Conservation (phyloP, 2,888 invertebrate species). For the Thecocarcelia acutangulata region DNA sequence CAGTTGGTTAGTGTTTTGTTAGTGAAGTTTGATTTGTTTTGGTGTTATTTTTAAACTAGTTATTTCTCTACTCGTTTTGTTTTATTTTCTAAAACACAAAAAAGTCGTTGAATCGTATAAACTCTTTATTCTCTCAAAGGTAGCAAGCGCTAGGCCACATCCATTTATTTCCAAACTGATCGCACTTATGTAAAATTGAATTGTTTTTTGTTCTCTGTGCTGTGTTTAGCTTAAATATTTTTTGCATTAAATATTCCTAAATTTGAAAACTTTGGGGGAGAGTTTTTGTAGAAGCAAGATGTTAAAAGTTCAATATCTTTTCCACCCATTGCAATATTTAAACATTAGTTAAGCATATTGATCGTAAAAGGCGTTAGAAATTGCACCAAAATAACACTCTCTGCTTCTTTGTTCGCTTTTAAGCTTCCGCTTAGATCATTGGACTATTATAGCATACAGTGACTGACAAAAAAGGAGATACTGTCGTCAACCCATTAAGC, state of each 20-base stretch:
- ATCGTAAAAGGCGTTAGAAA: conserved; percentile 74
- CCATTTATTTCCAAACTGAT: not conserved
- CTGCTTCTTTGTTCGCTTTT: conserved; percentile 67
- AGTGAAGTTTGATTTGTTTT: conserved; percentile 29
- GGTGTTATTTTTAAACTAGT: conserved; percentile 13
- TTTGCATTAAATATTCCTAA: not conserved
- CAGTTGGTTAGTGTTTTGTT: too few species aligned
- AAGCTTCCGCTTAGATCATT: conserved; percentile 70
- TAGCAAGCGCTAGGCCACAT: conserved; percentile 52
- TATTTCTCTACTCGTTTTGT: not conserved
- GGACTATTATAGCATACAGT: conserved; percentile 31
- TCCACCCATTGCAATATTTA: conserved; percentile 53
- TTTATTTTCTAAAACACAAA: not conserved
- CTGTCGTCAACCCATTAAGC: too few species aligned
- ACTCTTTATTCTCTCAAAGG: conserved; percentile 2
- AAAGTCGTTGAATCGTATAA: too few species aligned
- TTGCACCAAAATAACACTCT: conserved; percentile 68
- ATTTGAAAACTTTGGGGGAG: not conserved
- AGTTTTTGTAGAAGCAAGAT: conserved; percentile 8
- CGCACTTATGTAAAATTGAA: conserved; percentile 10
- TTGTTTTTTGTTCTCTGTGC: not conserved
- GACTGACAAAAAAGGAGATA: conserved; percentile 16
- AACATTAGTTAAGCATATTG: conserved; percentile 71
- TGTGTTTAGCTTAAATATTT: not conserved
- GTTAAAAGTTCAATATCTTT: conserved; percentile 59